Base-by-base conservation (phyloP, 64 coral and sea anemone species). In the Montipora capricornis region DNA sequence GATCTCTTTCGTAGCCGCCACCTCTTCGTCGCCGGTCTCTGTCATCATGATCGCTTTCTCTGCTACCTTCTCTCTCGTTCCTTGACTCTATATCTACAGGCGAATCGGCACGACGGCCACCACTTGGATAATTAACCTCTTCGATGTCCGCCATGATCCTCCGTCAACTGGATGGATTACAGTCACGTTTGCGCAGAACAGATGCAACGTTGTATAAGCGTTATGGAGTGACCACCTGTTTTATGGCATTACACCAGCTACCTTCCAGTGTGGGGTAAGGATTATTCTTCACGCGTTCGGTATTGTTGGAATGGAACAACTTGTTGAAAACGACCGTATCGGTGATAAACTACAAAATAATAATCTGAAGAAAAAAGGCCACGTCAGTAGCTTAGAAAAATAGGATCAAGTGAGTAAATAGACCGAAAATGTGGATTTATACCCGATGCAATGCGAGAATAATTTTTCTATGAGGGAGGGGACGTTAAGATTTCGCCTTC, bases 41-140 rank as follows among this genome's bases (percentile, higher is more conserved):
- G 52, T 98, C 96, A 58, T 99, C 97, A 12, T 91, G 95, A 55
- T 96, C 95, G 64, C 92, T 99, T 45, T 99, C 98, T 87, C 94
- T 96, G 55, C 94, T 98, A 59, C 93, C 96, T 89, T 98, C 96
- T 77, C 94, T 53, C 67, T 96, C 80, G 22, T 89, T 78, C n/a
- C 92, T 93, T 0, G 67, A 44, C 60, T 96, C 94, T 67, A 47
- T 14, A 46, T 74, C 75, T 10, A 69, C 9, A 2, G 93, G 93
- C n/a, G 93, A 95, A 24, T 95, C 93, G 73, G 77, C 93, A 14
- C 80, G 15, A 8, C 82, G 62, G 8, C 82, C 61, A 8, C 57
- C 12, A 44, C 10, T 68, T 7, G 60, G 50, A 17, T 76, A 76
- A 59, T 75, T 58, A 6, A 24, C 62, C 11, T 71, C 70, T 26